Conservation (phyloP, 2,113 vertebrate species). For the Cranoglanis bouderius region DNA sequence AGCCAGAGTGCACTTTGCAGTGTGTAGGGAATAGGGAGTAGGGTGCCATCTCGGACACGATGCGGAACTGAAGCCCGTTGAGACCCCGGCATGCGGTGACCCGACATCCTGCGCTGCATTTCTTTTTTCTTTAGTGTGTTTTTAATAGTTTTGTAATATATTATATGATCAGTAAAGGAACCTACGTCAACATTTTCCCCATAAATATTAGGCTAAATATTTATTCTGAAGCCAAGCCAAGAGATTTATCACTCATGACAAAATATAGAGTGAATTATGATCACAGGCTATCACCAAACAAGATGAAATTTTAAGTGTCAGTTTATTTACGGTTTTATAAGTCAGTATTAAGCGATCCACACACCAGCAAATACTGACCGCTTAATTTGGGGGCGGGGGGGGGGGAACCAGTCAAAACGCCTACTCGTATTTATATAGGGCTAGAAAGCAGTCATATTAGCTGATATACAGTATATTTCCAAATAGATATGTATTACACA, state of each 20-base stretch:
- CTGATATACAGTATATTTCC: not conserved
- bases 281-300: not conserved
- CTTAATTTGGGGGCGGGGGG: no score
- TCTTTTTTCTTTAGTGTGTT: not conserved
- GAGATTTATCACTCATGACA: not conserved
- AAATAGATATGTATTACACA: not conserved
- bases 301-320: not conserved
- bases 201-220: not conserved
- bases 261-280: not conserved
- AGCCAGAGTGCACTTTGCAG: not conserved
- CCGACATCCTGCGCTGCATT: not conserved
- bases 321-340: not conserved
- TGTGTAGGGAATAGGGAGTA: not conserved
- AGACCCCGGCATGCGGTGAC: not conserved
- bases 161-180: no score
- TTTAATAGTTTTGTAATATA: not conserved
- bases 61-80: not conserved
- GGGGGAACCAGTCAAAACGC: not conserved
- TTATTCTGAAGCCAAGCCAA: not conserved
- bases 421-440: not conserved
- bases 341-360: not conserved
- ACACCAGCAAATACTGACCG: not conserved
- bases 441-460: not conserved
- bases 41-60: not conserved
- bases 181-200: not conserved